These are phyloP conservation scores for Nettapus auritus DNA, from an alignment of 2,113 vertebrate species.

Conservation along the genomic window DNA sequence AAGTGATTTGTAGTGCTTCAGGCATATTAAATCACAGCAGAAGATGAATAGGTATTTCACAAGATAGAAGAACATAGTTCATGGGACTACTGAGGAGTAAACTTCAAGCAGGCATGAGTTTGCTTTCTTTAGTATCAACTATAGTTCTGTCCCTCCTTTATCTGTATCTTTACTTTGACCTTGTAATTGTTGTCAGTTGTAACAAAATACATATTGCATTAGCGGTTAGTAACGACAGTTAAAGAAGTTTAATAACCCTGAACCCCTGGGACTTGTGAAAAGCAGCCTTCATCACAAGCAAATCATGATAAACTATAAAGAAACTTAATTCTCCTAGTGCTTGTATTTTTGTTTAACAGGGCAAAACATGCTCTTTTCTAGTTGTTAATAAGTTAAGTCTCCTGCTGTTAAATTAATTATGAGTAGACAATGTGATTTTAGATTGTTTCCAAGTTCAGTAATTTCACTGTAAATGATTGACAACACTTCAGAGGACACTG, in stretches of 20 bases:
- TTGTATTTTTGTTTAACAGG: neutral
- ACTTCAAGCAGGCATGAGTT: rapidly evolving
- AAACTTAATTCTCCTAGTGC: neutral
- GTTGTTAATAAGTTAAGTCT: neutral
- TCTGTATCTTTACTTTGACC: neutral
- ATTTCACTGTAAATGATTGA: neutral
- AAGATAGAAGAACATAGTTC: neutral
- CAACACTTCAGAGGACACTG: neutral
- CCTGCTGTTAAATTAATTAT: no score
- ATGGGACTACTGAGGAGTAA: neutral
- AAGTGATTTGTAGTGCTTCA: neutral
- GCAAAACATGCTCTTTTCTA: neutral
- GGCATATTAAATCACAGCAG: rapidly evolving
- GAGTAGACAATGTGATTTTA: neutral
- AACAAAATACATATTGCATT: neutral
- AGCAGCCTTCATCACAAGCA: neutral
- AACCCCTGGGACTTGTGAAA: neutral
- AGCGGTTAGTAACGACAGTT: neutral
- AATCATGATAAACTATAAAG: neutral
- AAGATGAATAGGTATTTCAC: neutral
- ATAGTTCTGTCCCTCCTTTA: neutral
- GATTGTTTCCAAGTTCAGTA: neutral
- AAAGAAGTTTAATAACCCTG: neutral
- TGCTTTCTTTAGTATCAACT: neutral
- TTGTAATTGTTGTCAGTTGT: neutral